Conservation (phyloP, 2,113 vertebrate genomes). For the Tylochromis polylepis region DNA sequence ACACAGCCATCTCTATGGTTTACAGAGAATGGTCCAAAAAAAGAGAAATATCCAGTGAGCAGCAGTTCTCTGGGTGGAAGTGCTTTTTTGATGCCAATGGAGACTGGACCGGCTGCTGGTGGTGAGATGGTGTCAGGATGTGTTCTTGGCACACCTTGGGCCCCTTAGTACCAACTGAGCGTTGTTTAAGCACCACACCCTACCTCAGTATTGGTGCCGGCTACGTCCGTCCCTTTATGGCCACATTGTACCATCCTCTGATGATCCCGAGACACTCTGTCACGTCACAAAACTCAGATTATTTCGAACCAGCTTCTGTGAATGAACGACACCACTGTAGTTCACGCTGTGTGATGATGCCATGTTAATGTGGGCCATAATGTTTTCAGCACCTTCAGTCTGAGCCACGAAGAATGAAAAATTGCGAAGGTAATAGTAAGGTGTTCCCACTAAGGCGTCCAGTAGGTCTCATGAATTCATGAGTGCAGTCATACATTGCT, state of each 20-base stretch:
- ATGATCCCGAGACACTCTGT: no score
- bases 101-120: fast-evolving
- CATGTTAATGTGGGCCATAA: background rate
- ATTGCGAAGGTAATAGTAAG: background rate
- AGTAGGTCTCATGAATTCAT: background rate
- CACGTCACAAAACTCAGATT: no score
- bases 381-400: background rate
- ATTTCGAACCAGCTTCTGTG: background rate
- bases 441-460: background rate
- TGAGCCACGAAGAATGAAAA: background rate
- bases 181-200: background rate
- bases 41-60: background rate
- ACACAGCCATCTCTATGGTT: background rate
- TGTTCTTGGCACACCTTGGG: background rate
- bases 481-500: background rate
- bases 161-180: background rate
- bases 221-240: background rate
- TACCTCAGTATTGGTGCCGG: background rate
- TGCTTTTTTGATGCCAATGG: no score
- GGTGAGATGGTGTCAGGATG: background rate
- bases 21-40: background rate
- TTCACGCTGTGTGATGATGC: background rate
- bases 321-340: background rate
- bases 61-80: background rate
- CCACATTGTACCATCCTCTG: no score